Base-by-base conservation (phyloP, 1,140 invertebrate species). In the Phymastichus coffea region DNA sequence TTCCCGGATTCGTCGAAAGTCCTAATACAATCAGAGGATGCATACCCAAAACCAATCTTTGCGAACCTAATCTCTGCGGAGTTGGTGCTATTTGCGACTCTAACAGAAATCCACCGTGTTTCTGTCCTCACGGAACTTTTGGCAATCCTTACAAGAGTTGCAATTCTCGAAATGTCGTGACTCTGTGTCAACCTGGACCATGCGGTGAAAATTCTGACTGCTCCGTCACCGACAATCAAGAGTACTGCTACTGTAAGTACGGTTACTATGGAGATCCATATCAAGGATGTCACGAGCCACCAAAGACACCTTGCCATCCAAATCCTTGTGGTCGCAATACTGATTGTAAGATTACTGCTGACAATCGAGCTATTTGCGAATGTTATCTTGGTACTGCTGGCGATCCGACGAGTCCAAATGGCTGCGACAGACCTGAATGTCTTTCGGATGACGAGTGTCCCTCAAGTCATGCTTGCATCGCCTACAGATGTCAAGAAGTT, bases 1-100 rank as follows among this genome's bases (percentile, higher is more conserved):
- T 93, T 54, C 81, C 86, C 56, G 91, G 91, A 17, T 94, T 86
- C 70, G 82, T 93, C 12, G 92, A 94, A 78, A 91, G 88, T 73
- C 90, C 90, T 1, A 94, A 94, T 66, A 94, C 92, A 1, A 87
- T 94, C 40, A 82, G 91, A 70, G 92, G 92, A 23, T 94, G 92
- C 69, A 78, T 91, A 1, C 86, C 89, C 67, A 84, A 86, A 57
- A 79, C 83, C 22, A 91, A 93, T 74, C 87, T 88, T 1, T 94
- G 91, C 67, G 87, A 91, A 63, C 88, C 89, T 4, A 93, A 90
- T 68, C 87, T 88, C 1, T 95, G 93, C 72, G 92, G 92, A 25
- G 68, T 75, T 26, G 87, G 88, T 7, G 91, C 92, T 40, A 80
- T 87, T 37, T 94, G 92, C 70, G 90, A 94, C 78, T 86, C 88